Base-by-base conservation (phyloP, 2,888 invertebrate genomes). In the Fissipunctia ypsillon region DNA sequence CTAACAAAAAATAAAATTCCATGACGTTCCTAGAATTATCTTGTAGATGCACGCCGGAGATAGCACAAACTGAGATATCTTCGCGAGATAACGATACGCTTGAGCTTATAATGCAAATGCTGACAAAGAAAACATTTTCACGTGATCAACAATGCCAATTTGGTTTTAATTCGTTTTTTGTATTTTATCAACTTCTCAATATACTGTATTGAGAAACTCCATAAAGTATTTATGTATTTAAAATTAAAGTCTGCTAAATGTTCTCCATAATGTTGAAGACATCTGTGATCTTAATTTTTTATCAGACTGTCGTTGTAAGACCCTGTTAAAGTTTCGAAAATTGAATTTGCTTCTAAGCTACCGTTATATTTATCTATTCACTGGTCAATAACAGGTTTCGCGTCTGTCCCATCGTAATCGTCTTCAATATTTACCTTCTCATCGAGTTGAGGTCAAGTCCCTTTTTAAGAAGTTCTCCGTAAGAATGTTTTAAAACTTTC, bases 401-500 rank as follows among this genome's bases (percentile, higher is more conserved):
- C 73, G 57, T 56, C 71, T 61, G 64, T 67, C 28, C 45, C 50
- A 67, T 64, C 45, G 73, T 59, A 66, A 76, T 50, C 65, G 57
- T 80, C 65, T 80, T 80, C 78, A 85, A 80, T 85, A 90, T 90
- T 93, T 93, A 95, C 95, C 95, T 95, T 89, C 86, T 85, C 80
- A 84, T 84, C 83, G 88, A 90, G 91, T 90, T 90, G 87, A 88
- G 83, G 88, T 83, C 81, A 85, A 86, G 86, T 92, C 90, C 93
- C 90, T 92, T 90, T 87, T 88, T 86, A 91, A 93, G 95, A 95
- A 94, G 94, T 92, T 90, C 85, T 93, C 95, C 96, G 95, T 94
- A 94, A 94, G 94, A 95, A 93, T 94, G 89, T 93, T 94, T 90
- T 91, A 91, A 90, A 93, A 96, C 96, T 96, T 96, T 96, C 96